Evolutionary conservation across 2,797 vertebrate species (phyloP).

Genomic region (Tamandua tetradactyla): DNA sequence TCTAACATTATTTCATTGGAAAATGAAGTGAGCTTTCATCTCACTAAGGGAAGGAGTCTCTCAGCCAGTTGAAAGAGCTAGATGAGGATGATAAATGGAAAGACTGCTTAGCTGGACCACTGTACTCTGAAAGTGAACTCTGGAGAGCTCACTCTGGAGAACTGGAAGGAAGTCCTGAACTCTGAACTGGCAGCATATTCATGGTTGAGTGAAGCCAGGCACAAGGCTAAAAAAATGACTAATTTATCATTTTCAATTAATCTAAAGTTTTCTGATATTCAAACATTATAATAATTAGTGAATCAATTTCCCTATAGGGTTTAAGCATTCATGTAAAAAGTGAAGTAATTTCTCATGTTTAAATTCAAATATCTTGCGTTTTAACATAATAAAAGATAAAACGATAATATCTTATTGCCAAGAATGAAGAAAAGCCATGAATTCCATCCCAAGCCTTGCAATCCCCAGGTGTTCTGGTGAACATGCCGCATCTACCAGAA

Average conservation of each 20-base stretch:
- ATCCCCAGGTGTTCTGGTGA: not conserved
- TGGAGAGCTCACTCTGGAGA: not conserved
- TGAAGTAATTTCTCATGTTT: slow-evolving; percentile 71
- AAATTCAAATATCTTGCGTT: slow-evolving; percentile 64
- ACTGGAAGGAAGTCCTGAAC: slow-evolving; percentile 26
- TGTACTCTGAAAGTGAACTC: not conserved
- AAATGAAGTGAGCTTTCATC: not conserved
- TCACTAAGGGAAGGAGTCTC: not conserved
- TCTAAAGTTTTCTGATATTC: slow-evolving; percentile 74
- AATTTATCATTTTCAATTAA: slow-evolving; percentile 74
- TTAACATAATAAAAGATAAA: slow-evolving; percentile 61
- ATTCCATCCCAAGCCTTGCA: not conserved
- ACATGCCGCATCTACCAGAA: not conserved
- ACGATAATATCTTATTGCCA: not conserved
- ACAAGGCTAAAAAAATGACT: slow-evolving; percentile 57
- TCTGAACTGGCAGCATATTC: slow-evolving; percentile 1
- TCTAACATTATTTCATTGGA: not conserved
- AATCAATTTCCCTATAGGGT: slow-evolving; percentile 68
- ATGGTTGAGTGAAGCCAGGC: slow-evolving; percentile 57
- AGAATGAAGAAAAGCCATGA: not conserved
- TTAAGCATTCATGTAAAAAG: slow-evolving; percentile 72
- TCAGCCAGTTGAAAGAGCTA: not conserved
- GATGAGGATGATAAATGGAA: not conserved
- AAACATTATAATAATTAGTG: slow-evolving; percentile 67
- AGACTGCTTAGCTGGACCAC: not conserved